A percentile compares a stretch with the other conserved stretches of the same genome.
Conservation (phyloP, 92 coral and sea anemone species). For the Pocillopora meandrina region DNA sequence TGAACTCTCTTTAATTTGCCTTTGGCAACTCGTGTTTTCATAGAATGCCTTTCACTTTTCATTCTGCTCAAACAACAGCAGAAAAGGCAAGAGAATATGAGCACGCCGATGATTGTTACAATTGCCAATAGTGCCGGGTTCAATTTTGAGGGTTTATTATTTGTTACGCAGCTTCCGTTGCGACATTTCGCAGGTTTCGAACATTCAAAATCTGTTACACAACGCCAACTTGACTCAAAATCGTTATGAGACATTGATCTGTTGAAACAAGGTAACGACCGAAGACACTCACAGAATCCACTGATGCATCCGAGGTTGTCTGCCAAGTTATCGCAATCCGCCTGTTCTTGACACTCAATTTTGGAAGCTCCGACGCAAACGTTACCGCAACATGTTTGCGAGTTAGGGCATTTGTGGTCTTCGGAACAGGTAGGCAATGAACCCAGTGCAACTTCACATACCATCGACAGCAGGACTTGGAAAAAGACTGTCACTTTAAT, state of each 20-base stretch:
- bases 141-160: constrained; percentile 1
- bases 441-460: neutral
- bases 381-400: constrained; percentile 19
- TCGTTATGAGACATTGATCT: neutral
- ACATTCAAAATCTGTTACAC: constrained; percentile 8
- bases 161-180: constrained; percentile 24
- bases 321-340: constrained; percentile 11
- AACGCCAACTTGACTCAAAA: neutral
- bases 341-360: constrained; percentile 4
- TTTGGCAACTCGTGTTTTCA: constrained; percentile 33
- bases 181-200: constrained; percentile 22
- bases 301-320: neutral
- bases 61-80: constrained; percentile 46
- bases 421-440: constrained; percentile 2
- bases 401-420: constrained; percentile 23
- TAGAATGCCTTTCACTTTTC: constrained; percentile 47
- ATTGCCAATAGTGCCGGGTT: constrained; percentile 42
- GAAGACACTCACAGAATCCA: constrained; percentile 22
- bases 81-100: constrained; percentile 38
- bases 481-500: neutral
- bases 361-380: constrained; percentile 30
- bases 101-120: constrained; percentile 34
- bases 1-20: constrained; percentile 30
- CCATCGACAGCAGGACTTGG: neutral
- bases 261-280: neutral